phyloP scores from a whole-genome alignment of 2,888 invertebrate species.

The Parnassius glacialis region DNA sequence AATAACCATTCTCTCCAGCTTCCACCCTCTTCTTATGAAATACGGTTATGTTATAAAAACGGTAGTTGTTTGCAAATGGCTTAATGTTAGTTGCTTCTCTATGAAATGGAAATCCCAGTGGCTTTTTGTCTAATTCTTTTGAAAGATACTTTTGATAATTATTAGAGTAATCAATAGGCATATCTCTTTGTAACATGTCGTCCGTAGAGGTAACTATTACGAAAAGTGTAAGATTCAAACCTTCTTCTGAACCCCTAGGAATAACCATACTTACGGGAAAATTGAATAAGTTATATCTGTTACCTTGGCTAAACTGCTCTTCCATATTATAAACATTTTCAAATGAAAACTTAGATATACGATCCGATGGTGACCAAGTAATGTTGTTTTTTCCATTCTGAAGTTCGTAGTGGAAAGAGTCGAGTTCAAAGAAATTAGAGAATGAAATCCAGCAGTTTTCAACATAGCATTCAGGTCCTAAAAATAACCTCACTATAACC shows the following conservation, averaged over 20 bases:
- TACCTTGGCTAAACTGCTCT: constrained; percentile 33
- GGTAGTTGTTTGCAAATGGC: constrained; percentile 51
- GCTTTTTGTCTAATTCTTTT: constrained; percentile 50
- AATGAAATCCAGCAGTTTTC: constrained; percentile 52
- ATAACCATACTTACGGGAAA: constrained; percentile 64
- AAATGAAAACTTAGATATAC: constrained; percentile 47
- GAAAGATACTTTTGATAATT: constrained; percentile 38
- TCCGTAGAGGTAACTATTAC: constrained; percentile 54
- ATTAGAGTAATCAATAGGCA: constrained; percentile 33
- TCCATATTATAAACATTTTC: constrained; percentile 53
- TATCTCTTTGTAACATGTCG: constrained; percentile 27
- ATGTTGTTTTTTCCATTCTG: constrained; percentile 53
- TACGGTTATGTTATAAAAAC: constrained; percentile 60
- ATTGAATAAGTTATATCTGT: constrained; percentile 55
- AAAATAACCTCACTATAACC: constrained; percentile 55
- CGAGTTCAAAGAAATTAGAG: constrained; percentile 59
- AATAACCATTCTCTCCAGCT: constrained; percentile 43
- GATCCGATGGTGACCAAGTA: constrained; percentile 52
- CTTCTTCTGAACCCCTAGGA: constrained; percentile 58
- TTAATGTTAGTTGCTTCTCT: constrained; percentile 46
- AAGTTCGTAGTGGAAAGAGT: constrained; percentile 47
- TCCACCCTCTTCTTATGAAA: constrained; percentile 50
- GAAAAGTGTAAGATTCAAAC: constrained; percentile 64
- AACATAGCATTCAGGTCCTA: constrained; percentile 59
- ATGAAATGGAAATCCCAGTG: constrained; percentile 71